phyloP scores from a whole-genome alignment of 92 coral and sea anemone species.

The Galaxea fascicularis region DNA sequence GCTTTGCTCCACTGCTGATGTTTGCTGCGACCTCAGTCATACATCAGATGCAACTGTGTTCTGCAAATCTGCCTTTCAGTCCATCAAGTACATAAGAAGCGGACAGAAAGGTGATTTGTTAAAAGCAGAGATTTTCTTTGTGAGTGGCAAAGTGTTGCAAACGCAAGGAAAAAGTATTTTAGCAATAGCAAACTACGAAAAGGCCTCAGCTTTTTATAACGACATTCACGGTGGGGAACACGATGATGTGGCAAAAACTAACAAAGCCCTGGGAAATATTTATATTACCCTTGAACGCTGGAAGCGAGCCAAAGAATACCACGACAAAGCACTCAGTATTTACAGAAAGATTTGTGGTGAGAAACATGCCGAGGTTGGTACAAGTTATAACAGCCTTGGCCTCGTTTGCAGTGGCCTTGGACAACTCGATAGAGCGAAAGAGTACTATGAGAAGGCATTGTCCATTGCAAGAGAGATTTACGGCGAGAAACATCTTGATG shows the following conservation, averaged over 20 bases:
- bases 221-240: background rate
- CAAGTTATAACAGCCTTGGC: no score
- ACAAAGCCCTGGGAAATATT: background rate
- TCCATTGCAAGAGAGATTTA: no score
- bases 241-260: background rate
- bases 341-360: background rate
- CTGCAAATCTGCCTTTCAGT: background rate
- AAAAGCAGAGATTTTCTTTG: background rate
- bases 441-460: no score
- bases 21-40: background rate
- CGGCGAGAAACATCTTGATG: no score
- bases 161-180: background rate
- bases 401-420: no score
- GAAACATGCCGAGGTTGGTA: background rate
- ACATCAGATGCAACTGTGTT: background rate
- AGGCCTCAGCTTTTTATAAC: background rate
- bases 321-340: background rate
- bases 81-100: background rate
- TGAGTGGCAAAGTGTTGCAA: background rate
- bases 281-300: background rate
- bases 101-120: background rate
- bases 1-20: conserved; percentile 3
- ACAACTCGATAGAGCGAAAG: no score
- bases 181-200: conserved; percentile 6
- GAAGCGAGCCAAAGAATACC: conserved; percentile 18